Conservation (phyloP, 2,888 invertebrate species). For the Archaeoteleia sp. region DNA sequence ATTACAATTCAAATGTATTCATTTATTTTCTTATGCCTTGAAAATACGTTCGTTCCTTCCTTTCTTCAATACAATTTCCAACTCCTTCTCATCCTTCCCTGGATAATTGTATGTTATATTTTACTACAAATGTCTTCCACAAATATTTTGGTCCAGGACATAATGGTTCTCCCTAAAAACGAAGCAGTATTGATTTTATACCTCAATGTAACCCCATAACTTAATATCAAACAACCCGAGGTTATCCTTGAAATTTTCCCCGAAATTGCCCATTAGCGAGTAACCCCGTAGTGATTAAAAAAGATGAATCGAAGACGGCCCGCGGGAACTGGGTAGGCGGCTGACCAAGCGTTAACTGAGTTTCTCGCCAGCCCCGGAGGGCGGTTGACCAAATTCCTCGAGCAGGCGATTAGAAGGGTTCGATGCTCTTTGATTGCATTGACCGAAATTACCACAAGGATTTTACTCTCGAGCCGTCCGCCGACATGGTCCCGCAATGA, state of each 20-base stretch:
- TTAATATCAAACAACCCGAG: conserved; percentile 14
- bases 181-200: no score
- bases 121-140: no score
- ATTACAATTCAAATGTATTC: no score
- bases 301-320: conserved; percentile 62
- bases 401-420: conserved; percentile 69
- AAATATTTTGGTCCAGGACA: no score
- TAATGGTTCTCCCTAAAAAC: no score
- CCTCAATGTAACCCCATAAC: no score
- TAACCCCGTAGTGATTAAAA: conserved; percentile 66
- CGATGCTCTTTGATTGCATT: conserved; percentile 56
- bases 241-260: conserved; percentile 51
- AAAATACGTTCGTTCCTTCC: no score
- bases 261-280: conserved; percentile 61
- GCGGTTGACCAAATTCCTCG: conserved; percentile 69
- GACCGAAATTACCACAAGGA: conserved; percentile 48
- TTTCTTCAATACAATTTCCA: no score
- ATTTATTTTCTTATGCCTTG: no score
- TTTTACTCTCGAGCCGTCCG: conserved; percentile 24
- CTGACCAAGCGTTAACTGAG: conserved; percentile 68
- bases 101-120: no score
- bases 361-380: conserved; percentile 53
- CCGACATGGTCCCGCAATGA: conserved; percentile 1
- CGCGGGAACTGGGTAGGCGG: conserved; percentile 62
- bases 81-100: no score